Conservation (phyloP, 2,113 vertebrate genomes). For the Hypocryptadius cinnamomeus region DNA sequence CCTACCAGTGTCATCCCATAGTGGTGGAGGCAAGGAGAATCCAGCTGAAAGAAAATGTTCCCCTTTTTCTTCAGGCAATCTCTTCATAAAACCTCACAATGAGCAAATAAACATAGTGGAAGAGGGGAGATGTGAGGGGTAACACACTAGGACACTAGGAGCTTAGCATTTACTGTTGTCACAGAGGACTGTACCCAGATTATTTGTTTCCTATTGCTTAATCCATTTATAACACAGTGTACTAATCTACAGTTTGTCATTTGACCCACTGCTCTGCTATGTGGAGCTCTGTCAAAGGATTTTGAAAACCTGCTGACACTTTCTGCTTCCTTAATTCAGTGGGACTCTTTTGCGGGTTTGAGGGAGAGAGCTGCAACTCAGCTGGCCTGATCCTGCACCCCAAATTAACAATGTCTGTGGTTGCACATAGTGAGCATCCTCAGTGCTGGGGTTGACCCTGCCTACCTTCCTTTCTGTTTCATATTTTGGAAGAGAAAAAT, state of each 20-base stretch:
- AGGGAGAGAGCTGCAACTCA: not conserved
- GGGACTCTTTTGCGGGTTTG: not conserved
- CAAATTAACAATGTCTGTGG: not conserved
- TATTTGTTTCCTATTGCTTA: constrained; percentile 2
- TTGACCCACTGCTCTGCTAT: not conserved
- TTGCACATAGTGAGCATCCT: not conserved
- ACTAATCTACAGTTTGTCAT: not conserved
- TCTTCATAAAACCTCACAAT: not conserved
- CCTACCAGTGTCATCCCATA: not conserved
- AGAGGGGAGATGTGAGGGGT: not conserved
- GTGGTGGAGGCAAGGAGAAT: not conserved
- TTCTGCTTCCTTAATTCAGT: not conserved
- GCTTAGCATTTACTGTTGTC: not conserved
- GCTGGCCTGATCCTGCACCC: not conserved
- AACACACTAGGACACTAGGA: not conserved
- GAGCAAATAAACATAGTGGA: not conserved
- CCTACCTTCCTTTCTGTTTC: not conserved
- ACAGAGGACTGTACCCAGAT: not conserved
- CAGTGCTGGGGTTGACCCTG: not conserved
- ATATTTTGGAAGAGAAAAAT: not conserved
- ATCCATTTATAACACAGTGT: not conserved
- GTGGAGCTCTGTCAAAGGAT: not conserved
- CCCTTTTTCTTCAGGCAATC: not conserved
- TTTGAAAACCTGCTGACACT: not conserved
- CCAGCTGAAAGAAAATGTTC: not conserved